Conservation (phyloP, 2,113 vertebrate genomes). For the Eleginops maclovinus region DNA sequence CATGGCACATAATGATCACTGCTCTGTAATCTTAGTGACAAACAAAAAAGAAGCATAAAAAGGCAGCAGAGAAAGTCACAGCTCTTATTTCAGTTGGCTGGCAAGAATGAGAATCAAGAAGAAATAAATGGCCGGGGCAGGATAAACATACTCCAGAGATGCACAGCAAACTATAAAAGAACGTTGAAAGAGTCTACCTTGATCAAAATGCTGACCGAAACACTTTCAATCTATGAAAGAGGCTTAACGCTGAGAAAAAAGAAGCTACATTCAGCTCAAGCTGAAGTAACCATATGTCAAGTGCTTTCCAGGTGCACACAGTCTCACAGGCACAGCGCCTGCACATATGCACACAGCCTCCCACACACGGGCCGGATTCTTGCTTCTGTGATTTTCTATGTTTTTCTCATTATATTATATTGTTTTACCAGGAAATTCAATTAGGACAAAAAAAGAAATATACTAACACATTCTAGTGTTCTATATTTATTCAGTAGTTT, state of each 20-base stretch:
- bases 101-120: conserved; percentile 69
- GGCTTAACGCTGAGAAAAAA: conserved; percentile 64
- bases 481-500: background rate
- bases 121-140: conserved; percentile 54
- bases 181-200: conserved; percentile 63
- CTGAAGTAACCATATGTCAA: conserved; percentile 78
- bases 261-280: conserved; percentile 65
- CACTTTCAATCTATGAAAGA: conserved; percentile 73
- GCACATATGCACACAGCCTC: conserved; percentile 70
- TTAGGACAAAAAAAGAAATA: background rate
- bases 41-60: conserved; percentile 18
- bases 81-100: conserved; percentile 55
- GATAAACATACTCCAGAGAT: conserved; percentile 66
- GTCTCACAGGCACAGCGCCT: conserved; percentile 65
- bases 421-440: conserved; percentile 36
- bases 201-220: conserved; percentile 77
- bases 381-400: conserved; percentile 30
- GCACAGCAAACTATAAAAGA: conserved; percentile 61
- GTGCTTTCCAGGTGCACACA: conserved; percentile 73
- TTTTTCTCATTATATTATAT: conserved; percentile 10
- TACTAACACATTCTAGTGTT: background rate
- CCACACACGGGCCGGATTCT: conserved; percentile 51
- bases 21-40: conserved; percentile 50
- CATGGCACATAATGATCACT: conserved; percentile 40
- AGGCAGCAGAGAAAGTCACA: conserved; percentile 33